Conservation (phyloP, 2,113 vertebrate genomes). For the Plectropomus leopardus region DNA sequence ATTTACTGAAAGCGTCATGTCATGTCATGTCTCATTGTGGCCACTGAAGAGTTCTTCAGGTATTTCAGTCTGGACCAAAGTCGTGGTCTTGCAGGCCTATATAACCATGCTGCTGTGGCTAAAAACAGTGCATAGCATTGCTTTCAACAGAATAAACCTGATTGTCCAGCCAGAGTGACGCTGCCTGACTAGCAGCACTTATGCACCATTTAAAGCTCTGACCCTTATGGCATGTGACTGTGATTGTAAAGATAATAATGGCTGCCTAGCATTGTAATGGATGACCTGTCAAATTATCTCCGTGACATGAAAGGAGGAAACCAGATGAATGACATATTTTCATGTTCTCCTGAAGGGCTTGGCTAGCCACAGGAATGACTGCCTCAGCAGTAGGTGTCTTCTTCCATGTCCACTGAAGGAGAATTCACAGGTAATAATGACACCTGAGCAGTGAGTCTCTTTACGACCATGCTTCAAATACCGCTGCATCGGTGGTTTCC, state of each 20-base stretch:
- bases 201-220: conserved; percentile 8
- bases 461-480: not conserved
- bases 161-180: conserved; percentile 6
- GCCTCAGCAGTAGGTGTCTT: conserved; percentile 21
- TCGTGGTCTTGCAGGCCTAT: too few relatives aligned
- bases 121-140: conserved; percentile 14
- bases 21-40: too few relatives aligned
- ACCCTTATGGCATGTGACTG: conserved; percentile 17
- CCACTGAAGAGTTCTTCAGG: not conserved
- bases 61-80: not conserved
- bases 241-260: conserved; percentile 21
- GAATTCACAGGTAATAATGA: conserved; percentile 13
- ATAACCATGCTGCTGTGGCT: too few relatives aligned
- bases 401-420: not conserved
- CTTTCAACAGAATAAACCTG: conserved; percentile 29
- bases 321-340: conserved; percentile 66
- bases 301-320: conserved; percentile 39
- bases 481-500: not conserved
- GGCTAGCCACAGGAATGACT: conserved; percentile 38
- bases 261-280: not conserved
- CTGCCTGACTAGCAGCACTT: not conserved
- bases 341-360: conserved; percentile 21
- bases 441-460: conserved; percentile 3
- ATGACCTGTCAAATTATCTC: conserved; percentile 28
- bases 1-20: too few relatives aligned